Base-by-base conservation (phyloP, 2,888 invertebrate species). In the Ochlodes sylvanus region DNA sequence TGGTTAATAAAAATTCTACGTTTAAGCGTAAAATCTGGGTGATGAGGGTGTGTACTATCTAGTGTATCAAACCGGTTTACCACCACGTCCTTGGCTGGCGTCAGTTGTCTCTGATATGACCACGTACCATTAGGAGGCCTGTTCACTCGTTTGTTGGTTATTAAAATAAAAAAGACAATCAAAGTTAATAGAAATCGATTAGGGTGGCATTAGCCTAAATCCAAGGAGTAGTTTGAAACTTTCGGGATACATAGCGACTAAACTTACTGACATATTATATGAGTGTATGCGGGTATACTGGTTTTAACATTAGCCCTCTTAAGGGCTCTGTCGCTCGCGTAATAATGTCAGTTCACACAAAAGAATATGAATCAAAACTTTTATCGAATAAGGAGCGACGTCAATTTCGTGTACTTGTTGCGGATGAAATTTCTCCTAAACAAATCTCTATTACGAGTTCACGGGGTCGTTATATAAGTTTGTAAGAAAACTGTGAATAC, bases 391-490 rank as follows among this genome's bases (percentile, higher is more conserved):
- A 81, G 79, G 79, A 85, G 85, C 81, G 86, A 87, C 84, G 85
- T 86, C 88, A 89, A 90, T 88, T 90, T 89, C 84, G 76, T 82
- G 83, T 81, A 84, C 82, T 81, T 84, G 82, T 82, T 80, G 76
- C 76, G 75, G 77, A 83, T 86, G 83, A 80, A 88, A 88, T 89
- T 86, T 86, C 89, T 87, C 79, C 79, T 83, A 86, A 87, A 88
- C 85, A 88, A 88, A 86, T 86, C 81, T 82, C 82, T 84, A 81
- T 87, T 82, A 82, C 77, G 14, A 55, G 55, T 55, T 34, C 55
- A 15, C 42, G 75, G 76, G 81, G 80, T 87, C 83, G 87, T 87
- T 87, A 89, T 84, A 83, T 79, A 83, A 87, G 81, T 87, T 87
- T 81, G 77, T 72, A 79, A 81, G 79, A 81, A 84, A 86, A 86